Base-by-base conservation (phyloP, 2,888 invertebrate species). In the Siphlonurus alternatus region DNA sequence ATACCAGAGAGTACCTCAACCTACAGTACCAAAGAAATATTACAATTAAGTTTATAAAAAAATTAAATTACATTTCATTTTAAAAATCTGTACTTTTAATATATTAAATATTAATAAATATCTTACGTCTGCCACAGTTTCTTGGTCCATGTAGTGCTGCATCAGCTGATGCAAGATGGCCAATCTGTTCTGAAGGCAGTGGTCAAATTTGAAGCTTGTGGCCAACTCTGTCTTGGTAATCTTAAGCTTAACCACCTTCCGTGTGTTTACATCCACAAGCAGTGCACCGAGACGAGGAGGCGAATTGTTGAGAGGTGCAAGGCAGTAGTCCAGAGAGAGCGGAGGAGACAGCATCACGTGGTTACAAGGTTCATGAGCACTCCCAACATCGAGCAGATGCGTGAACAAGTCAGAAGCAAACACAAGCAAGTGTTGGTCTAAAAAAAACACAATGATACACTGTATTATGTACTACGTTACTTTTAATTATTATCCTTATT, bases 111-210 rank as follows among this genome's bases (percentile, higher is more conserved):
- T n/a, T n/a, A n/a, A n/a, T n/a, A n/a, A n/a, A n/a, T n/a, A n/a
- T n/a, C 71, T 71, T 73, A 86, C 86, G 79, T 89, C 87, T 65
- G 87, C 83, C 62, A 89, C 83, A 64, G 85, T 79, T 64, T 88
- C 88, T 71, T 85, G 77, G 70, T 92, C 90, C 65, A 84, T 83
- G 61, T 83, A 83, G 72, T 93, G 91, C 61, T 88, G 81, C 53
- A 92, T 79, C 70, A 92, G 83, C 72, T 90, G 89, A 75, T 93
- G 93, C 24, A 93, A 78, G 38, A 93, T 87, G 2, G 89, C 87
- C 65, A 90, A 75, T 69, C 87, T 86, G 71, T 88, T 87, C 70
- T 88, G 87, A 0, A 86, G 72, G 0, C 60, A 25, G 20, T 25
- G 62, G 23, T 61, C 61, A 19, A 59, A 59, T 15, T 62, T 62